phyloP scores from a whole-genome alignment of 2,113 vertebrate species.

The Otus sunia region DNA sequence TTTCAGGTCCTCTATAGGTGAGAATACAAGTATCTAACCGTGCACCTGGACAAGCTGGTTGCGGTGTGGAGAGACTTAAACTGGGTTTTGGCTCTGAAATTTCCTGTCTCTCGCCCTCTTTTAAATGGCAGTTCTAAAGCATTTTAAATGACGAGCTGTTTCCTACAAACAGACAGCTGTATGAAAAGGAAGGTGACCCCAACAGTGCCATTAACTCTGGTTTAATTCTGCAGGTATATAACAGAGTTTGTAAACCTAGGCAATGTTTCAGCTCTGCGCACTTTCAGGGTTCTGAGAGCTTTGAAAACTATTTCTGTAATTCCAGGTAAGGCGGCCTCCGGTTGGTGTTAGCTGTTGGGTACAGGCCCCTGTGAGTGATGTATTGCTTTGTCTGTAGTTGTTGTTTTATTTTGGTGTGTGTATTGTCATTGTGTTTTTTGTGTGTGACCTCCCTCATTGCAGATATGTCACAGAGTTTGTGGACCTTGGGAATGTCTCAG shows the following conservation, averaged over 20 bases:
- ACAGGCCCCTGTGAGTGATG: constrained; percentile 88
- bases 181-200: constrained; percentile 11
- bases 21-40: background rate
- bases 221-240: constrained; percentile 99
- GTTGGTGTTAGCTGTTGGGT: constrained; percentile 95
- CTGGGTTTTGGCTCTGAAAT: background rate
- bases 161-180: background rate
- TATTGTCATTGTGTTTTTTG: constrained; percentile 94
- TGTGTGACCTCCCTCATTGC: constrained; percentile 98
- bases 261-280: constrained; percentile 99
- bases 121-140: background rate
- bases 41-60: background rate
- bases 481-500: constrained; percentile 99
- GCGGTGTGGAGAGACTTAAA: background rate
- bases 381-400: constrained; percentile 87
- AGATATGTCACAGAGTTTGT: constrained; percentile 99
- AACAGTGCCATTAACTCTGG: constrained; percentile 87
- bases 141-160: background rate
- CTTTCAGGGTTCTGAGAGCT: constrained; percentile 99
- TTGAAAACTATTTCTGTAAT: constrained; percentile 99
- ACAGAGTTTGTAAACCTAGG: constrained; percentile 99
- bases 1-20: accelerated
- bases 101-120: background rate
- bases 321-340: constrained; percentile 92
- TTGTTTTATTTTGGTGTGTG: constrained; percentile 81